These are phyloP conservation scores for Urocynchramus pylzowi DNA, from an alignment of 2,113 vertebrate species.

Conservation along the genomic window DNA sequence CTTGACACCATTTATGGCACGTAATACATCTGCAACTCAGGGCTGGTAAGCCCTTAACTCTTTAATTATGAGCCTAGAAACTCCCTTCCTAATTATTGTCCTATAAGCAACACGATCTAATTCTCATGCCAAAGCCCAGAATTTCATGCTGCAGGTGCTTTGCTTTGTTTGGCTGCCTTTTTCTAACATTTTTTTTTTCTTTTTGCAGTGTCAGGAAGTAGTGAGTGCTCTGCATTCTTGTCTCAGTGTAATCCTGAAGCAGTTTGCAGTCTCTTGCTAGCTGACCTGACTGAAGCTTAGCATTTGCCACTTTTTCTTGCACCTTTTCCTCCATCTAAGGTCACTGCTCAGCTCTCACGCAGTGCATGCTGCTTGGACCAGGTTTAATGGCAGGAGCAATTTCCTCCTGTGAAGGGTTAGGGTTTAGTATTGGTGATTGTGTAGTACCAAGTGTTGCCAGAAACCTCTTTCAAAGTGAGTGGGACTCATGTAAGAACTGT, in stretches of 20 bases:
- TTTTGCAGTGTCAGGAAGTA: not conserved
- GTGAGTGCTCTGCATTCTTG: not conserved
- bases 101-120: slow-evolving; percentile 12
- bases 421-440: not conserved
- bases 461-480: not conserved
- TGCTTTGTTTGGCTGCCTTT: not conserved
- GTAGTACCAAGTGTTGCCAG: not conserved
- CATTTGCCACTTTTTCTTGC: not conserved
- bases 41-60: slow-evolving; percentile 59
- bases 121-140: slow-evolving; percentile 31
- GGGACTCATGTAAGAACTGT: not conserved
- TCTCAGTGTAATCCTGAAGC: not conserved
- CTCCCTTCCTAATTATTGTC: slow-evolving; percentile 49
- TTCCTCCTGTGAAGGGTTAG: not conserved
- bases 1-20: slow-evolving; percentile 77
- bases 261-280: not conserved
- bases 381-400: not conserved
- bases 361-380: not conserved
- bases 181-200: not conserved
- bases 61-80: slow-evolving; percentile 56
- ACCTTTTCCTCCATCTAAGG: not conserved
- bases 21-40: slow-evolving; percentile 52
- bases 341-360: not conserved
- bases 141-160: slow-evolving; percentile 26
- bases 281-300: not conserved